Conservation (phyloP, 2,888 invertebrate species). For the Ecdyonurus torrentis region DNA sequence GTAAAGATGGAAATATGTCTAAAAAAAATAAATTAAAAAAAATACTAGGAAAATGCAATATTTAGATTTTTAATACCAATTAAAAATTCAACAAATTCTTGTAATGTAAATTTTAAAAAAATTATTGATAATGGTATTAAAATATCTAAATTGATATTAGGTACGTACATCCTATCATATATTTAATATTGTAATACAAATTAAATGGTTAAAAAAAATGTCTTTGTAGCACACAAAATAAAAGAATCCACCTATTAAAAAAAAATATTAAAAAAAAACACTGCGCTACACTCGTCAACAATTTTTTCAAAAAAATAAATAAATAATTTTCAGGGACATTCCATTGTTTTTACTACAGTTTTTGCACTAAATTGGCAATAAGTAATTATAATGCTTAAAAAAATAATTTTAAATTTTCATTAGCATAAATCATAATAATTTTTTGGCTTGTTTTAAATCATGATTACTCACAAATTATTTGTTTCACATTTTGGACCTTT, state of each 20-base stretch:
- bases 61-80: not conserved
- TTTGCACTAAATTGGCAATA: not conserved
- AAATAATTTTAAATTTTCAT: too few species aligned
- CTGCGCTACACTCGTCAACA: not conserved
- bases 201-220: not conserved
- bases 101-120: too few species aligned
- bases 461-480: too few species aligned
- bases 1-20: not conserved
- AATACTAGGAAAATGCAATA: too few species aligned
- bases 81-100: not conserved
- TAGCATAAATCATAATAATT: too few species aligned
- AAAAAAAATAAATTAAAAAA: not conserved
- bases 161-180: not conserved
- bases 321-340: not conserved
- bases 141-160: not conserved
- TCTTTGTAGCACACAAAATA: constrained; percentile 2
- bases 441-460: too few species aligned
- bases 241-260: not conserved
- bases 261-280: not conserved
- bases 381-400: not conserved
- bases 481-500: too few species aligned
- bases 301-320: not conserved
- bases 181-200: not conserved
- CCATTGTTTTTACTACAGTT: not conserved
- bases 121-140: not conserved